These are phyloP conservation scores for Microcebus lehilahytsara DNA, from an alignment of 2,113 vertebrate genomes.

Conservation along the genomic window DNA sequence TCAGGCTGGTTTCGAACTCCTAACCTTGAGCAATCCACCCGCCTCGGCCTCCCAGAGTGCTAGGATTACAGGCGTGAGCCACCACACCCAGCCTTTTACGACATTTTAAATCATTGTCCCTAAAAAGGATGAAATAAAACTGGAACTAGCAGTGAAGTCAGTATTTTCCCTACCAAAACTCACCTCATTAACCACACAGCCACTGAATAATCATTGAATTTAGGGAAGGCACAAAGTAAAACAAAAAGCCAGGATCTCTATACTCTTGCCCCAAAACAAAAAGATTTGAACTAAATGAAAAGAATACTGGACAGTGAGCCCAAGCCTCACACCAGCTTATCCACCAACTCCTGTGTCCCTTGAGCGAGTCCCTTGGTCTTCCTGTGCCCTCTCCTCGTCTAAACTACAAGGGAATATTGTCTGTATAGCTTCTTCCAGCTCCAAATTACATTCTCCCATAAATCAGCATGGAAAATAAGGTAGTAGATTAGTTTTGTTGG, in stretches of 20 bases:
- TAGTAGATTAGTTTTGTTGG: background rate
- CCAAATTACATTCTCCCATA: background rate
- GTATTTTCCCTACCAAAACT: background rate
- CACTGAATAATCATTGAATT: background rate
- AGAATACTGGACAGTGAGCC: background rate
- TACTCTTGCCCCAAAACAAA: background rate
- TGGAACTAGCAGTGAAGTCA: background rate
- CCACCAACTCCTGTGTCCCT: background rate
- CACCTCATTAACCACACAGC: background rate
- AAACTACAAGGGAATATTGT: background rate
- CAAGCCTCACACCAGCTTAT: background rate
- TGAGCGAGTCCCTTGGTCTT: background rate
- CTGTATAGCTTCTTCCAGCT: background rate
- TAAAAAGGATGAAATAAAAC: background rate
- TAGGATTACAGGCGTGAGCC: too few relatives aligned
- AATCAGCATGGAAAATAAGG: background rate
- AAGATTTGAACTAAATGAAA: background rate
- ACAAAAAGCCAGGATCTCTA: background rate
- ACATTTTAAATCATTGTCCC: background rate
- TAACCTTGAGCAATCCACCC: too few relatives aligned
- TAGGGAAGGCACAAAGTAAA: background rate
- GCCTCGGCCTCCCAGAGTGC: too few relatives aligned
- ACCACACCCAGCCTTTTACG: background rate
- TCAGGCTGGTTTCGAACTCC: too few relatives aligned
- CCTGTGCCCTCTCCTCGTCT: background rate